Percentiles rank a stretch among this genome's conserved stretches.
phyloP scores from a whole-genome alignment of 2,797 vertebrate genomes.

The Percopsis omiscomaycus region DNA sequence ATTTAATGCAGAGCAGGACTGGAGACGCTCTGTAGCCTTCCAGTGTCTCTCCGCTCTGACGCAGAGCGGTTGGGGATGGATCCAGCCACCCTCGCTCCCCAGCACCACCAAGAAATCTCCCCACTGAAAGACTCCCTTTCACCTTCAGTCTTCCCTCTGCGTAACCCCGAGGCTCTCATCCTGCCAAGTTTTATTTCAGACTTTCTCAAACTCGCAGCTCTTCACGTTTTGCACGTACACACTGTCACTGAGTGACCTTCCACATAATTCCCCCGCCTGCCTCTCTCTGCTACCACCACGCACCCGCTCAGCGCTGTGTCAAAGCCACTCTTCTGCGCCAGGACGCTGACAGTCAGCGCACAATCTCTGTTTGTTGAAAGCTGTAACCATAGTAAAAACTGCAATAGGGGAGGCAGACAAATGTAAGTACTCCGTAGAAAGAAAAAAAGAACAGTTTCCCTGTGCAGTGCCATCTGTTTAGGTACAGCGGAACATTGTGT shows the following conservation, averaged over 20 bases:
- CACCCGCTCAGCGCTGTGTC: constrained; percentile 24
- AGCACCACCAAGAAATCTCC: background rate
- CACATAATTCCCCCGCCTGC: constrained; percentile 30
- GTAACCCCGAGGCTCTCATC: constrained; percentile 33
- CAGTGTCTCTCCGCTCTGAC: constrained; percentile 48
- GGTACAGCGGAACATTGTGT: constrained; percentile 60
- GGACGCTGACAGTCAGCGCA: constrained; percentile 40
- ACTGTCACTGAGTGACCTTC: constrained; percentile 57
- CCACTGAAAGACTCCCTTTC: constrained; percentile 72
- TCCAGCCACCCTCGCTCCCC: too few relatives aligned
- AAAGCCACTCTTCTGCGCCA: constrained; percentile 22
- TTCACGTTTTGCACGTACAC: constrained; percentile 68
- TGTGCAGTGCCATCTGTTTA: constrained; percentile 35
- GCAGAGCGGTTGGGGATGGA: constrained; percentile 36
- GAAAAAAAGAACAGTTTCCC: constrained; percentile 3
- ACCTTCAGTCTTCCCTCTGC: constrained; percentile 39
- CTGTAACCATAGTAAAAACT: constrained; percentile 42
- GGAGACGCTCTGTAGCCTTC: constrained; percentile 61
- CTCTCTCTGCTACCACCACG: constrained; percentile 26
- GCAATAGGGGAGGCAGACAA: constrained; percentile 18
- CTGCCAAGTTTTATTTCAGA: constrained; percentile 53
- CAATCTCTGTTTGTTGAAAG: constrained; percentile 47
- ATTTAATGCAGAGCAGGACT: constrained; percentile 55
- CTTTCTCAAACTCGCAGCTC: constrained; percentile 41
- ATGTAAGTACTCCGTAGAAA: constrained; percentile 36